Evolutionary conservation across 1,140 invertebrate species (phyloP).

Genomic region (Portunus trituberculatus): DNA sequence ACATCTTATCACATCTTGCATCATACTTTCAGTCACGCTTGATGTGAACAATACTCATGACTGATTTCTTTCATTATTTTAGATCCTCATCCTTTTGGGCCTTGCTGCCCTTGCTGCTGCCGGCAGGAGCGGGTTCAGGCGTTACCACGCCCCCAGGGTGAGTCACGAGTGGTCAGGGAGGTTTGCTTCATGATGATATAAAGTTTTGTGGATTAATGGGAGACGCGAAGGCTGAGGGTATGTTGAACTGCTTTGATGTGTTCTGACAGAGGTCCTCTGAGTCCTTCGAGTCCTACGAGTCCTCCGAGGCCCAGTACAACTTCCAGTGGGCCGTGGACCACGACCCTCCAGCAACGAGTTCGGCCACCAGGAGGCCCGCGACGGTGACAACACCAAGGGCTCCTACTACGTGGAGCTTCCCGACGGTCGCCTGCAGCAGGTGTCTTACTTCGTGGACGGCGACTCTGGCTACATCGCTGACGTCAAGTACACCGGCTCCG

Average conservation of each 20-base stretch:
- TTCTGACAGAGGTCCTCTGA: neutral
- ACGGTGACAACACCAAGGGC: conserved; percentile 48
- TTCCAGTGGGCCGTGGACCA: conserved; percentile 33
- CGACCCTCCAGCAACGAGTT: conserved; percentile 28
- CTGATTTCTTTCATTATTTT: neutral
- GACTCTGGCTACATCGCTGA: conserved; percentile 44
- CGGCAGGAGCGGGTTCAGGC: neutral
- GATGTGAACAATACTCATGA: neutral
- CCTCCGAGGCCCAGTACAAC: conserved; percentile 48
- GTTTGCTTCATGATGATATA: neutral
- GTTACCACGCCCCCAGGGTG: neutral
- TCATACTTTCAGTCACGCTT: neutral
- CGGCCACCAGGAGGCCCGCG: conserved; percentile 47
- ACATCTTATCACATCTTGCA: no score
- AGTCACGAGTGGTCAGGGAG: neutral
- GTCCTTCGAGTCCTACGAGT: conserved; percentile 36
- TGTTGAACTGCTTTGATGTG: neutral
- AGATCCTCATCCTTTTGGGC: neutral
- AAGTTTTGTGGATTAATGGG: no score
- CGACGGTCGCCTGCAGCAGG: conserved; percentile 39
- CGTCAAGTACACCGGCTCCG: conserved; percentile 37
- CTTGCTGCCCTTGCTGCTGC: neutral
- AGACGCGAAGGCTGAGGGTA: neutral
- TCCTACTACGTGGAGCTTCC: conserved; percentile 47
- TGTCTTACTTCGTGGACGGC: neutral